Evolutionary conservation across 2,888 invertebrate species (phyloP), one percentile per base, ranked within the genome.

Genomic region (Polietes domitor): DNA sequence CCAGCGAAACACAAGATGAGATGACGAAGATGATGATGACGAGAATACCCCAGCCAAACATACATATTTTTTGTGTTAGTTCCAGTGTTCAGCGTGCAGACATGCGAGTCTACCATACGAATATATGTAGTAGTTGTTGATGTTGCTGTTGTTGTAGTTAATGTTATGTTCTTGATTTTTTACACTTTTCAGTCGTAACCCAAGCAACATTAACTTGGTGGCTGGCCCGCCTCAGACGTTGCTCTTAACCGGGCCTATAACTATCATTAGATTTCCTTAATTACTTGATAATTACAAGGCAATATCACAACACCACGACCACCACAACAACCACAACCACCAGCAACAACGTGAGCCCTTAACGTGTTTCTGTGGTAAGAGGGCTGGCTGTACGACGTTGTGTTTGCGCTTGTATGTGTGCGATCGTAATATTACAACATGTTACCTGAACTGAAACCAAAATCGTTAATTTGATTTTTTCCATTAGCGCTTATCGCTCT

Each of bases 271-370:
- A 77, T 71, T 71, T 71, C 50, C 77, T 63, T 77, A 77, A 77
- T 77, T 77, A 32, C 71, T 63, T 32, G 77, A 72, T 77, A 77
- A 77, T 77, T 77, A 77, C 77, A 72, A 77, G 77, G 71, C 77
- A 71, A 71, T 71, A 71, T 71, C 61, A 61, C 32, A 71, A 47
- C 76, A 68, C 50, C 63, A 61, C 41, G 19, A 61, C 24, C 5
- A 26, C 12, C 24, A 24, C 28, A 63, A 32, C 32, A 61, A 21
- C 70, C 28, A 12, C 58, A 77, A 41, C 28, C 7, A 63, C 17
- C 41, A 70, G 0, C 21, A 61, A 28, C 15, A 70, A 43, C 19
- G 15, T 12, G 6, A 73, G 43, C 73, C 73, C 58, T 73, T 73
- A 61, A 41, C 58, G 41, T 73, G 41, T 73, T 50, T 73, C 10